Evolutionary conservation across 1,140 invertebrate genomes (phyloP).

Genomic region (Drosophila persimilis): DNA sequence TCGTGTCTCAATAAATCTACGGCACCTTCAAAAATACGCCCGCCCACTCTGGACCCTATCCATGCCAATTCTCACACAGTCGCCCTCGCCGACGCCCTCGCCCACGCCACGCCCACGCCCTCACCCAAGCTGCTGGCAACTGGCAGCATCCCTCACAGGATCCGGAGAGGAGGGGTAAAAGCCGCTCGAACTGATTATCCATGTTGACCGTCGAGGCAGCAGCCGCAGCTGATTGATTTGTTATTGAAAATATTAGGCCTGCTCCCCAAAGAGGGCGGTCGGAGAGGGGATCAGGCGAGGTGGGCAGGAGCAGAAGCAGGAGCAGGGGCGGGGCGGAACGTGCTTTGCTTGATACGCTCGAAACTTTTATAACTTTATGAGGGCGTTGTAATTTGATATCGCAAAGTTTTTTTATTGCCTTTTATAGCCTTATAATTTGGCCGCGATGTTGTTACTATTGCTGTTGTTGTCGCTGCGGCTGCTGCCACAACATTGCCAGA

Average conservation of each 20-base stretch:
- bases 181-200: conserved; percentile 73
- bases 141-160: conserved; percentile 28
- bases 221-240: conserved; percentile 76
- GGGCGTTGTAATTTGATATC: conserved; percentile 79
- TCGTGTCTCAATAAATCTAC: conserved; percentile 77
- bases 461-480: conserved; percentile 30
- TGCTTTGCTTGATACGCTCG: conserved; percentile 75
- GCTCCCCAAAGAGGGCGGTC: conserved; percentile 13
- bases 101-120: background rate
- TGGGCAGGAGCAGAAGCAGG: background rate
- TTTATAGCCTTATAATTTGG: conserved; percentile 81
- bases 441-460: conserved; percentile 67
- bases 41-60: conserved; percentile 25
- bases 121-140: conserved; percentile 10
- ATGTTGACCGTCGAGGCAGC: conserved; percentile 61
- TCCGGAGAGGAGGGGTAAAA: conserved; percentile 14
- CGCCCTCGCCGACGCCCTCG: conserved; percentile 2
- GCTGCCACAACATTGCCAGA: conserved; percentile 34
- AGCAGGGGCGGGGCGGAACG: conserved; percentile 33
- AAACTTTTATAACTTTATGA: conserved; percentile 81
- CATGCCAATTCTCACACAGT: conserved; percentile 9
- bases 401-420: conserved; percentile 79
- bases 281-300: conserved; percentile 10
- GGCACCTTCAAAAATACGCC: conserved; percentile 48
- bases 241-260: conserved; percentile 81